These are phyloP conservation scores for Tupaia chinensis DNA, from an alignment of 2,113 vertebrate genomes.

Conservation along the genomic window DNA sequence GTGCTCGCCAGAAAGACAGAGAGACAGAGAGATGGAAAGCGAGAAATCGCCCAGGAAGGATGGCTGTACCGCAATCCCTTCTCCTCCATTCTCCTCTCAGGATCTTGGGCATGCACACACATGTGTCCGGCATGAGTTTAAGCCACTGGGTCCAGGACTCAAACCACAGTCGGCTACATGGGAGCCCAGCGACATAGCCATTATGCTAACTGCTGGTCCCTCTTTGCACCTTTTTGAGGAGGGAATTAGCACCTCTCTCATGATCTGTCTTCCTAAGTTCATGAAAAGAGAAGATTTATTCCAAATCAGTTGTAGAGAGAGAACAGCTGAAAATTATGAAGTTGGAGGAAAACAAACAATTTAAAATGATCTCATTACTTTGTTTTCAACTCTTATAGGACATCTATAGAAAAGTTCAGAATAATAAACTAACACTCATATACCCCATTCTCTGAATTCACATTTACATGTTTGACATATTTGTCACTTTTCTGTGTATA, in stretches of 20 bases:
- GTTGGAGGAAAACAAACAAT: not conserved
- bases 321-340: not conserved
- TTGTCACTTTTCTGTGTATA: not conserved
- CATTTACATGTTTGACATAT: not conserved
- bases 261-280: not conserved
- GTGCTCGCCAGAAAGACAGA: too few relatives aligned
- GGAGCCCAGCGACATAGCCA: too few relatives aligned
- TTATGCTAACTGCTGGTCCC: too few relatives aligned
- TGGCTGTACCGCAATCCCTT: too few relatives aligned
- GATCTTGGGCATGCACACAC: too few relatives aligned
- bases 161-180: too few relatives aligned
- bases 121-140: too few relatives aligned
- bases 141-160: too few relatives aligned
- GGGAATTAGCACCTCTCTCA: not conserved
- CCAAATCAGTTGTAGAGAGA: not conserved
- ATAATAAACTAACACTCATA: not conserved
- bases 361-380: not conserved
- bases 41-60: too few relatives aligned
- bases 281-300: not conserved
- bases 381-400: not conserved
- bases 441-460: not conserved
- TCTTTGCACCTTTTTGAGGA: not conserved
- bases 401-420: not conserved
- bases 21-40: not conserved
- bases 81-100: too few relatives aligned